A percentile compares a stretch with the other conserved stretches of the same genome.
These are phyloP conservation scores for Cryptus armator DNA, from an alignment of 2,888 invertebrate species.

Conservation along the genomic window DNA sequence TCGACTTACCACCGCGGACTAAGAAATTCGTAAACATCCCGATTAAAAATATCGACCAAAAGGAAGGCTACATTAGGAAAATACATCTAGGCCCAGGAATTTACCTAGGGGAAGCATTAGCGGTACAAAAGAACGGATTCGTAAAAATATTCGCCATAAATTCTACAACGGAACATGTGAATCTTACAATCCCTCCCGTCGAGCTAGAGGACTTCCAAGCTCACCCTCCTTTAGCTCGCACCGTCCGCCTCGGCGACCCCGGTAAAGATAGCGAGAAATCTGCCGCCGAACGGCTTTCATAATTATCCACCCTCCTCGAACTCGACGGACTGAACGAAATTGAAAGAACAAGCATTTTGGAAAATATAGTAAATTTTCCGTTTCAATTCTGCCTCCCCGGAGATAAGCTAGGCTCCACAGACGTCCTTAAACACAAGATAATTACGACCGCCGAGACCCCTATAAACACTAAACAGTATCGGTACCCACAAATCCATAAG, in stretches of 20 bases:
- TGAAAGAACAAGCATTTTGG: slow-evolving; percentile 40
- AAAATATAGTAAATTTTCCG: slow-evolving; percentile 8
- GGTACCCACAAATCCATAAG: slow-evolving; percentile 54
- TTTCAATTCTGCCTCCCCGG: slow-evolving; percentile 52
- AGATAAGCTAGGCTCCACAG: slow-evolving; percentile 45
- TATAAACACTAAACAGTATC: slow-evolving; percentile 53
- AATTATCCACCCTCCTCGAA: background rate
- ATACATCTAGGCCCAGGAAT: slow-evolving; percentile 40
- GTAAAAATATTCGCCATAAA: slow-evolving; percentile 53
- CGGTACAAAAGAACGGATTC: slow-evolving; percentile 25
- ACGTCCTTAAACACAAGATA: background rate
- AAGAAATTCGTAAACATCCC: slow-evolving; percentile 44
- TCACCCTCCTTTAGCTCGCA: slow-evolving; percentile 4
- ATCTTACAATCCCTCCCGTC: slow-evolving; percentile 29
- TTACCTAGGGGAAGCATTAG: slow-evolving; percentile 30
- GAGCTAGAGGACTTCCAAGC: slow-evolving; percentile 46
- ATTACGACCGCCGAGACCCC: slow-evolving; percentile 50
- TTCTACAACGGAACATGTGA: slow-evolving; percentile 4
- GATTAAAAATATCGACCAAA: background rate
- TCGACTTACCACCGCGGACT: slow-evolving; percentile 50
- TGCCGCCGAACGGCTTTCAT: background rate
- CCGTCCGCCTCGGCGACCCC: slow-evolving; percentile 6
- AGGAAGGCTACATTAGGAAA: slow-evolving; percentile 31
- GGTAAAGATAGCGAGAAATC: background rate
- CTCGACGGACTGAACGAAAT: slow-evolving; percentile 39